Percentiles rank a stretch among this genome's conserved stretches.
Evolutionary conservation across 2,888 invertebrate species (phyloP).

Genomic region (Physocephala rufipes): DNA sequence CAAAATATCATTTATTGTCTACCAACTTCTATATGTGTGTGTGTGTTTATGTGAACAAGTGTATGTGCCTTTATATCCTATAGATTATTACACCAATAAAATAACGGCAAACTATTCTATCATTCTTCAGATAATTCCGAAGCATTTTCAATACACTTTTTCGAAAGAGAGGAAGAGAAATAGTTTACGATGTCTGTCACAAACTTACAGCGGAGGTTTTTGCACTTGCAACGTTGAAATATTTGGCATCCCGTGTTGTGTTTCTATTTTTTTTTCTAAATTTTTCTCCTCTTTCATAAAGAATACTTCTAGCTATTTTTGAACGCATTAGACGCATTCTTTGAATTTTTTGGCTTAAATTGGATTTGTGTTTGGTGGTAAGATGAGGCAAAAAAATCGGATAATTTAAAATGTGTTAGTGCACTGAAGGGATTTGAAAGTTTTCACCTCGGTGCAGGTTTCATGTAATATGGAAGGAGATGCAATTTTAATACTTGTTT

Average conservation of each 20-base stretch:
- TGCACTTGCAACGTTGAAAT: constrained; percentile 45
- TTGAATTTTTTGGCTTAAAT: constrained; percentile 47
- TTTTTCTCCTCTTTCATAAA: constrained; percentile 5
- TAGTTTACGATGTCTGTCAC: background rate
- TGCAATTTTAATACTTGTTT: constrained; percentile 46
- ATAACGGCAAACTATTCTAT: background rate
- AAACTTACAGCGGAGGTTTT: constrained; percentile 49
- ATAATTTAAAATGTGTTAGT: background rate
- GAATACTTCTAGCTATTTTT: constrained; percentile 52
- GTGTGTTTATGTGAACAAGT: too few relatives aligned
- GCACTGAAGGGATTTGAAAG: constrained; percentile 12
- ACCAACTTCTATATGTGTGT: too few relatives aligned
- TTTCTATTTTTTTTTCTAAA: constrained; percentile 2
- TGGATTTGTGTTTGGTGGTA: constrained; percentile 15
- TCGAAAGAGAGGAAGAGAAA: background rate
- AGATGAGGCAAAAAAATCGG: background rate
- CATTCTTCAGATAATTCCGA: background rate
- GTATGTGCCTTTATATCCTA: too few relatives aligned
- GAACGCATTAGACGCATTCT: constrained; percentile 50
- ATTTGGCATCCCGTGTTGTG: constrained; percentile 8
- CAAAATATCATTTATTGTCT: too few relatives aligned
- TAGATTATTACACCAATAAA: too few relatives aligned
- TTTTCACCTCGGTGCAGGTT: constrained; percentile 9
- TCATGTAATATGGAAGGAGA: background rate
- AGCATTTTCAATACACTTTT: background rate